Base-by-base conservation (phyloP, 2,888 invertebrate species). In the Ametastegia equiseti region DNA sequence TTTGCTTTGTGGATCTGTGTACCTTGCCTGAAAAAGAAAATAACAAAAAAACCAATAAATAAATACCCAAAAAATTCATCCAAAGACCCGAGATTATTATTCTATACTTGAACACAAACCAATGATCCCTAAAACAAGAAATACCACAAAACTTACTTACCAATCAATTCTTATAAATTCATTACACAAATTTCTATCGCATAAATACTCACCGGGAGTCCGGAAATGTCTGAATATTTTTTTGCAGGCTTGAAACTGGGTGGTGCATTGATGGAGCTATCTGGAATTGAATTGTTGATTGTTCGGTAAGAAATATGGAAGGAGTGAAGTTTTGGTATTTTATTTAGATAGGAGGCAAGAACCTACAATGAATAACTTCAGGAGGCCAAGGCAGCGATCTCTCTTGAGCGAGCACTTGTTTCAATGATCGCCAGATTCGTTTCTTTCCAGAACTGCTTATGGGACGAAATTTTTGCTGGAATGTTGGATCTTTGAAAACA, bases 151-250 rank as follows among this genome's bases (percentile, higher is more conserved):
- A n/a, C n/a, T n/a, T n/a, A n/a, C n/a, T n/a, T n/a, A n/a, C n/a
- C n/a, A n/a, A n/a, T n/a, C n/a, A n/a, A n/a, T n/a, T n/a, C n/a
- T n/a, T n/a, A n/a, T n/a, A n/a, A n/a, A n/a, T n/a, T n/a, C n/a
- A n/a, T n/a, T n/a, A n/a, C n/a, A n/a, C n/a, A n/a, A n/a, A n/a
- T n/a, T n/a, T n/a, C n/a, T n/a, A n/a, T n/a, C n/a, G n/a, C n/a
- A n/a, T n/a, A n/a, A n/a, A n/a, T n/a, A 91, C 92, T 90, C 90
- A 94, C 96, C 63, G 96, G 95, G 45, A 98, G 92, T 0, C 98
- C 98, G 80, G 97, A 97, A 83, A 98, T 95, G 89, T 98, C 98
- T 0, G 98, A 98, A 91, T 98, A 98, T 88, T 98, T 98, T 89
- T 98, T 98, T 0, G 97, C 95, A 4, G 98, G 98, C 89, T 95